phyloP scores from a whole-genome alignment of 2,888 invertebrate genomes.

The Apamea crenata region DNA sequence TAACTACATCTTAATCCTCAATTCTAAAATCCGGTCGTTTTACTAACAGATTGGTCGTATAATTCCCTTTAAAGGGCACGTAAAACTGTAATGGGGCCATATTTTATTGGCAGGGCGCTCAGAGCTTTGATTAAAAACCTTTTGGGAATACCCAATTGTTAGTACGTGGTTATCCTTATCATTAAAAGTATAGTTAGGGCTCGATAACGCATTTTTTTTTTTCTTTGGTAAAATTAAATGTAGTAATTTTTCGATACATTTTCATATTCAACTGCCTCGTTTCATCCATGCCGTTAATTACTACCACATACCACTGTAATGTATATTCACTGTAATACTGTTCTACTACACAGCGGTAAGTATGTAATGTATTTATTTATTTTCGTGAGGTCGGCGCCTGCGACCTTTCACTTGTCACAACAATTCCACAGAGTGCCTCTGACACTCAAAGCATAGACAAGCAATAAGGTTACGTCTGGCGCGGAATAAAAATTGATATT shows the following conservation, averaged over 20 bases:
- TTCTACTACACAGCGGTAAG: no score
- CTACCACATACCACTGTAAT: no score
- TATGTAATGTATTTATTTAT: no score
- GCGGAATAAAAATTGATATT: no score
- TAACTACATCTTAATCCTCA: conserved; percentile 54
- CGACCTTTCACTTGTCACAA: no score
- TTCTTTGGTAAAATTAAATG: neutral
- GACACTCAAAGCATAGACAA: no score
- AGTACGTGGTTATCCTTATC: conserved; percentile 70
- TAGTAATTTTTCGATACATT: neutral
- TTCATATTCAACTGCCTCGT: neutral
- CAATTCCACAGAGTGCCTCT: no score
- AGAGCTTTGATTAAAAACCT: conserved; percentile 77
- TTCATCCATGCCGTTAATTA: no score
- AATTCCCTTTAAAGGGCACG: conserved; percentile 74
- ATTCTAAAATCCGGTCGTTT: conserved; percentile 56
- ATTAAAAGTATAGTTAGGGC: conserved; percentile 39
- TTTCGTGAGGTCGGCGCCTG: no score
- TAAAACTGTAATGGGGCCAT: conserved; percentile 79
- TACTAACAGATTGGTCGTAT: conserved; percentile 66
- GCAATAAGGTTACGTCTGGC: no score
- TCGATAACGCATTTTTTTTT: neutral
- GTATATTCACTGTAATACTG: no score
- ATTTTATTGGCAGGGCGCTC: conserved; percentile 73
- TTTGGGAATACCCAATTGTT: conserved; percentile 70